A percentile compares a stretch with the other conserved stretches of the same genome.
These are phyloP conservation scores for Drosophila neotestacea DNA, from an alignment of 2,888 invertebrate species.

Conservation along the genomic window DNA sequence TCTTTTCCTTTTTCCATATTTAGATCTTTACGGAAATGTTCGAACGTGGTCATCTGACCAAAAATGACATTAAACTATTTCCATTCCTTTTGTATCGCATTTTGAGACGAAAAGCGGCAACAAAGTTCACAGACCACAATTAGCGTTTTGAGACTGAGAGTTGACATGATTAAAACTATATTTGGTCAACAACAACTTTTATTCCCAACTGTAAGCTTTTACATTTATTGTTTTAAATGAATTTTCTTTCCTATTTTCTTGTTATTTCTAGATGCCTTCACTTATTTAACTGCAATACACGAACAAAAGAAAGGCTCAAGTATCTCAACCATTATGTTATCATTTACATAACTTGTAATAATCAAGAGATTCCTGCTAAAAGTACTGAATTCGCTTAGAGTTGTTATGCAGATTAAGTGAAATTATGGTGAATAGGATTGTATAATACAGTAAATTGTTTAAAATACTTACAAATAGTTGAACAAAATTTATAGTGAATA, in stretches of 20 bases:
- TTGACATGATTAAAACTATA: neutral
- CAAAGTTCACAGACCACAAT: neutral
- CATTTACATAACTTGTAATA: neutral
- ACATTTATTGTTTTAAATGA: neutral
- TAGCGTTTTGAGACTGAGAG: neutral
- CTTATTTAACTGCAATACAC: neutral
- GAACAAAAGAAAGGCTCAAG: neutral
- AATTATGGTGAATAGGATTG: neutral
- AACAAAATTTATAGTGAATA: slow-evolving; percentile 7
- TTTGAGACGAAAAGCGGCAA: slow-evolving; percentile 11
- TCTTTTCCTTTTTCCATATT: neutral
- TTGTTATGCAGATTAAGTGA: neutral
- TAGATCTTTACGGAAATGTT: slow-evolving; percentile 67
- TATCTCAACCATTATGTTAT: no score
- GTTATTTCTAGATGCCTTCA: neutral
- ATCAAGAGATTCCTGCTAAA: neutral
- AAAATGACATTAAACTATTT: slow-evolving; percentile 62
- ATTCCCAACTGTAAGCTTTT: neutral
- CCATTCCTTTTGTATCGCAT: slow-evolving; percentile 53
- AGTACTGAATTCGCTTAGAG: neutral
- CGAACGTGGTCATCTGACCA: slow-evolving; percentile 58
- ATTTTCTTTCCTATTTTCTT: neutral
- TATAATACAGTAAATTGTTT: neutral
- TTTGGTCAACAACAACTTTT: neutral
- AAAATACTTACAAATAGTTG: neutral